Evolutionary conservation across 2,113 vertebrate species (phyloP), one percentile per base, ranked within the genome.

Genomic region (Silurus meridionalis): DNA sequence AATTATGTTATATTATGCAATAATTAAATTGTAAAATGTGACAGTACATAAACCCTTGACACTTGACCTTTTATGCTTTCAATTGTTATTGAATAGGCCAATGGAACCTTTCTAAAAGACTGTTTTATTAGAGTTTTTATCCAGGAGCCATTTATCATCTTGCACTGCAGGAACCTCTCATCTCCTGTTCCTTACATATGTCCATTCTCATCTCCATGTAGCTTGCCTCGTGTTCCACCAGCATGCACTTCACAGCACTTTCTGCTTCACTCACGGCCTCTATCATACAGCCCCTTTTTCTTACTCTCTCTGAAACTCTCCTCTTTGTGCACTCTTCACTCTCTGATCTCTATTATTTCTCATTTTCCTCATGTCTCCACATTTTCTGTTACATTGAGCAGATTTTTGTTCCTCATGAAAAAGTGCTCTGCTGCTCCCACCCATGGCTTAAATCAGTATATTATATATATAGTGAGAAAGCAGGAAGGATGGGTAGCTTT

Each of bases 71-170:
- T 92, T 48, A 80, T 85, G 69, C 67, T 37, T 81, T 69, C 85
- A 66, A 89, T 79, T 72, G 80, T 88, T 82, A 86, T 90, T 82
- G 85, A 88, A 90, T 88, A 88, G 85, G 88, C 83, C 89, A 89
- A 82, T 87, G 89, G 88, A 85, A 88, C 85, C 88, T 91, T 91
- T 91, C 55, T 53, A 64, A 46, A 58, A 55, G 46, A 78, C 50
- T 48, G 25, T 88, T 80, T 84, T 88, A 83, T 89, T 89, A 75
- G 46, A 46, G 52, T 50, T 53, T 10, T 82, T 3, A 52, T 80
- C 69, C 63, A 67, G 58, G 60, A 86, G 23, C 25, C 23, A 77
- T 77, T 75, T 5, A 83, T 61, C 85, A 72, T 88, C 74, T 55
- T 63, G 58, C 13, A 19, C 71, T 78, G 60, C 17, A 60, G 60